Evolutionary conservation across 2,797 vertebrate genomes (phyloP).

Genomic region (Eospalax fontanierii): DNA sequence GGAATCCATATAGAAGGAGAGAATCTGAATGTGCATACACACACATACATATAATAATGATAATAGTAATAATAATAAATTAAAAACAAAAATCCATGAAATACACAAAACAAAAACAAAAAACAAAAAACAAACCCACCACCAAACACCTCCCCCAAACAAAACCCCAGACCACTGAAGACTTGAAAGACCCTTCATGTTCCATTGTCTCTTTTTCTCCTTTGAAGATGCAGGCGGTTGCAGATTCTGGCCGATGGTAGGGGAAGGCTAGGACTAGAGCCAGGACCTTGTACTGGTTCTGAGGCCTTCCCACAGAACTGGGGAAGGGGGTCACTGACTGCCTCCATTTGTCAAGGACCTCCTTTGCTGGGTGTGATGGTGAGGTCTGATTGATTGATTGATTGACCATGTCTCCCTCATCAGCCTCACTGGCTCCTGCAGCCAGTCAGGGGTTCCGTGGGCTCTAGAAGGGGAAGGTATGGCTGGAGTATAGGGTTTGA

Average conservation of each 20-base stretch:
- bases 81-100: background rate
- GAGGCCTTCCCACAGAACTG: background rate
- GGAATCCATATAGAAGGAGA: background rate
- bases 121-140: background rate
- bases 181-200: background rate
- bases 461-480: conserved; percentile 35
- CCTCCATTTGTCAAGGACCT: background rate
- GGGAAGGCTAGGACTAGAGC: background rate
- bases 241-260: rapidly evolving
- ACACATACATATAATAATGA: background rate
- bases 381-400: too few species aligned
- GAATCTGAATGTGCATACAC: too few species aligned
- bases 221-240: background rate
- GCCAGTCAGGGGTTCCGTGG: conserved; percentile 82
- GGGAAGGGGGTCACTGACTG: rapidly evolving
- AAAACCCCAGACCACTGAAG: conserved; percentile 1
- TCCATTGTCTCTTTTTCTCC: background rate
- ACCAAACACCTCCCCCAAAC: background rate
- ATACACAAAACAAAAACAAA: background rate
- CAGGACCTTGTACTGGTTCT: background rate
- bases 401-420: background rate
- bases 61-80: background rate
- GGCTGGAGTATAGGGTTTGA: background rate
- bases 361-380: background rate
- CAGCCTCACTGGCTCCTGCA: rapidly evolving